phyloP scores from a whole-genome alignment of 1,140 invertebrate species.

The Frieseomelitta varia region DNA sequence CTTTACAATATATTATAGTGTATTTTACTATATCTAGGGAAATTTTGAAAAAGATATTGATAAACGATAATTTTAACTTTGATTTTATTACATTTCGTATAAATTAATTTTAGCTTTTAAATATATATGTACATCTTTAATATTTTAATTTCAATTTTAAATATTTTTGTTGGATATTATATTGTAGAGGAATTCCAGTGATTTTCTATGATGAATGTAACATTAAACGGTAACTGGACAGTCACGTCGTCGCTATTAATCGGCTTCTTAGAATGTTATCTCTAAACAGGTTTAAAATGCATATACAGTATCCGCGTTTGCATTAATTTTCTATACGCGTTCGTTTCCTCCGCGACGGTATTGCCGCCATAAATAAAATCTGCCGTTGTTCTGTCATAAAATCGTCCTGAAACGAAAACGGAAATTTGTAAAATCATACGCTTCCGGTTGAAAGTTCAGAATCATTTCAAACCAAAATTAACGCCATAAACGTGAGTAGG shows the following conservation, averaged over 20 bases:
- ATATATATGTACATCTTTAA: too few relatives aligned
- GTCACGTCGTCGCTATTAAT: constrained; percentile 27
- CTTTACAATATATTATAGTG: neutral
- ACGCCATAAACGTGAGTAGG: too few relatives aligned
- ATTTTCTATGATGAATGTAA: constrained; percentile 10
- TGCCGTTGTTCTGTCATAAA: constrained; percentile 10
- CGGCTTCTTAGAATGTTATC: constrained; percentile 45
- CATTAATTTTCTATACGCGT: neutral
- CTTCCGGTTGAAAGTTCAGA: too few relatives aligned
- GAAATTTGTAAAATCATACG: too few relatives aligned
- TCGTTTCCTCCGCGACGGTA: neutral
- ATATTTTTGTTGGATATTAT: neutral
- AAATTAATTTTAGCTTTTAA: neutral
- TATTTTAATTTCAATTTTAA: too few relatives aligned
- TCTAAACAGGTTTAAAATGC: constrained; percentile 45
- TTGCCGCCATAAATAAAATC: neutral
- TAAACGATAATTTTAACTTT: too few relatives aligned
- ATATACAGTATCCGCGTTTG: constrained; percentile 1
- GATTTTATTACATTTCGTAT: neutral
- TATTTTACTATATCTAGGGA: neutral
- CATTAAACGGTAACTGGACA: constrained; percentile 9
- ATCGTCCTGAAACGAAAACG: neutral
- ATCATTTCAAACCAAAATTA: too few relatives aligned
- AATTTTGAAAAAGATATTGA: neutral
- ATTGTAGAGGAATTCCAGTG: neutral